phyloP scores from a whole-genome alignment of 35 echinoderm and acorn worm genomes.

The Patiria miniata region DNA sequence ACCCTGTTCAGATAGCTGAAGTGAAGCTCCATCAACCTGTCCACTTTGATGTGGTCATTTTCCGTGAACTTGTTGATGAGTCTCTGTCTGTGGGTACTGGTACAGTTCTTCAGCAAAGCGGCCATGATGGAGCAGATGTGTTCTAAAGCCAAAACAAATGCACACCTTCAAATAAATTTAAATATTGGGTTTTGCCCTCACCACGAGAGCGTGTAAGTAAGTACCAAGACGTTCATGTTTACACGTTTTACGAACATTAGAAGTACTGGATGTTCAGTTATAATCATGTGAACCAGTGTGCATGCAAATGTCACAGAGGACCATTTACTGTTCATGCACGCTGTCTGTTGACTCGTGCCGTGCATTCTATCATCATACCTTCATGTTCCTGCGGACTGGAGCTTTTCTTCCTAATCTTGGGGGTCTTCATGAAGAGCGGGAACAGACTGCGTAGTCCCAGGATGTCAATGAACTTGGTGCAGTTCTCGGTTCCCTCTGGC shows the following conservation, averaged over 20 bases:
- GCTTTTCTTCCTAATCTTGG: slow-evolving; percentile 79
- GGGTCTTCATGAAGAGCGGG: slow-evolving; percentile 98
- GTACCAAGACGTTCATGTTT: too few relatives aligned
- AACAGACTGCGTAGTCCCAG: slow-evolving; percentile 90
- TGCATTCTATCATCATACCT: slow-evolving; percentile 53
- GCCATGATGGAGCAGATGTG: slow-evolving; percentile 90
- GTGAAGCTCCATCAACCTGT: slow-evolving; percentile 89
- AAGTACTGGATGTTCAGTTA: too few relatives aligned
- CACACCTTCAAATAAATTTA: too few relatives aligned
- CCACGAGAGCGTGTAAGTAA: too few relatives aligned
- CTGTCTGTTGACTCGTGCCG: too few relatives aligned
- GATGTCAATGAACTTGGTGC: slow-evolving; percentile 98
- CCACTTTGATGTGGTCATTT: slow-evolving; percentile 90
- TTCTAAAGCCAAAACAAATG: slow-evolving; percentile 50
- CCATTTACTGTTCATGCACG: too few relatives aligned
- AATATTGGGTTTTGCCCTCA: too few relatives aligned
- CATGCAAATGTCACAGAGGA: too few relatives aligned
- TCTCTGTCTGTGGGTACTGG: slow-evolving; percentile 66
- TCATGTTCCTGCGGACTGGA: slow-evolving; percentile 86
- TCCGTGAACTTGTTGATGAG: slow-evolving; percentile 91
- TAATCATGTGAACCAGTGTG: too few relatives aligned
- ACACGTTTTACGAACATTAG: too few relatives aligned
- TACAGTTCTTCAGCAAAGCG: slow-evolving; percentile 72
- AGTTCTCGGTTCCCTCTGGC: slow-evolving; percentile 84
- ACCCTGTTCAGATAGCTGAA: slow-evolving; percentile 88